Conservation (phyloP, 2,113 vertebrate genomes). For the Neopipo cinnamomea region DNA sequence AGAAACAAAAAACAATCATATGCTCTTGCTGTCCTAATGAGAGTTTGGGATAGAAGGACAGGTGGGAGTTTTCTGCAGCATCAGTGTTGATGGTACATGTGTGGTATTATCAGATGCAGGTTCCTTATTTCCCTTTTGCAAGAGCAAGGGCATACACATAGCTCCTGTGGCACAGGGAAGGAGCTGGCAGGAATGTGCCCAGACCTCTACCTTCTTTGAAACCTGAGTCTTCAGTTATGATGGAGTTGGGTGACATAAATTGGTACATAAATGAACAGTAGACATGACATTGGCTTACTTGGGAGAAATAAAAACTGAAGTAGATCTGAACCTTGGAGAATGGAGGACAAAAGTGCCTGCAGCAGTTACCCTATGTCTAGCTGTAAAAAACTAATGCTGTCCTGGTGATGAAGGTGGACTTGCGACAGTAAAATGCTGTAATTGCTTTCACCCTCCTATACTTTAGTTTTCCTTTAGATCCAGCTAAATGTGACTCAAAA, state of each 20-base stretch:
- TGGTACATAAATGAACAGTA: neutral
- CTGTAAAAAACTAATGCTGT: neutral
- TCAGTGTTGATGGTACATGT: neutral
- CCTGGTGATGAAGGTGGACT: neutral
- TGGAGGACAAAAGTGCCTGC: neutral
- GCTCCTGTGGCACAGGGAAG: neutral
- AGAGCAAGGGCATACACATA: neutral
- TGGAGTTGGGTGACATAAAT: neutral
- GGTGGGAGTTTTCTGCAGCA: neutral
- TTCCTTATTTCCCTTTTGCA: neutral
- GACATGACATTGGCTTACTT: neutral
- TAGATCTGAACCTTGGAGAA: neutral
- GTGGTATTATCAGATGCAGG: neutral
- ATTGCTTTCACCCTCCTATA: neutral
- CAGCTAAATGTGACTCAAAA: neutral
- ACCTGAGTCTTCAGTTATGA: neutral
- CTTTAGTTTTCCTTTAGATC: neutral
- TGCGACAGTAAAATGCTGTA: neutral
- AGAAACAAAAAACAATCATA: neutral
- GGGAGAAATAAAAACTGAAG: neutral
- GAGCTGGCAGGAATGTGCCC: neutral
- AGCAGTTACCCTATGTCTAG: neutral
- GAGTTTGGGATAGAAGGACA: neutral
- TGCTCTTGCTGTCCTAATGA: neutral
- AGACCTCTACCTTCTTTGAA: neutral